phyloP scores from a whole-genome alignment of 2,888 invertebrate species.

The Melolontha melolontha region DNA sequence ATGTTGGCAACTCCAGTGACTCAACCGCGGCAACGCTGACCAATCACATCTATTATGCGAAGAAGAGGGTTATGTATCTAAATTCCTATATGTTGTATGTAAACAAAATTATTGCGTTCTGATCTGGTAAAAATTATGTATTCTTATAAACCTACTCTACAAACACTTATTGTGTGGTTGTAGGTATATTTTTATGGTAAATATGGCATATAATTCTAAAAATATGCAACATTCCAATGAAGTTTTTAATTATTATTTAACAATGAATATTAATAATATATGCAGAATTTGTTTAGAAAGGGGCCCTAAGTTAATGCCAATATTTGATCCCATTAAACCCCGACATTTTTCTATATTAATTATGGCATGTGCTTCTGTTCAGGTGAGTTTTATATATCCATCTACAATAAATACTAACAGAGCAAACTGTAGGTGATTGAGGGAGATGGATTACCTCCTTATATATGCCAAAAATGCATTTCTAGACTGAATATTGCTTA shows the following conservation, averaged over 20 bases:
- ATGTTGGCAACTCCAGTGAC: no score
- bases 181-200: slow-evolving; percentile 1
- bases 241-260: slow-evolving; percentile 62
- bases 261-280: slow-evolving; percentile 64
- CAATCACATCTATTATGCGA: no score
- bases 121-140: background rate
- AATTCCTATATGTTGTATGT: no score
- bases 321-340: slow-evolving; percentile 64
- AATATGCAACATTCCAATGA: slow-evolving; percentile 58
- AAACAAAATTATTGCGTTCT: no score
- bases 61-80: no score
- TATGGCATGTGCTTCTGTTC: slow-evolving; percentile 65
- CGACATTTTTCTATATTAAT: slow-evolving; percentile 64
- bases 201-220: slow-evolving; percentile 56
- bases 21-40: no score
- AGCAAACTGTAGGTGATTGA: slow-evolving; percentile 59
- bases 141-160: background rate
- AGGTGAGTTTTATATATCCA: slow-evolving; percentile 55
- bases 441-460: slow-evolving; percentile 63
- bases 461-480: slow-evolving; percentile 64
- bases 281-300: slow-evolving; percentile 64
- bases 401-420: slow-evolving; percentile 12
- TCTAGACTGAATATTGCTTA: slow-evolving; percentile 63
- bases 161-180: background rate
- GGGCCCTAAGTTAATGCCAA: slow-evolving; percentile 63